Evolutionary conservation across 2,113 vertebrate genomes (phyloP).

Genomic region (Puma concolor): DNA sequence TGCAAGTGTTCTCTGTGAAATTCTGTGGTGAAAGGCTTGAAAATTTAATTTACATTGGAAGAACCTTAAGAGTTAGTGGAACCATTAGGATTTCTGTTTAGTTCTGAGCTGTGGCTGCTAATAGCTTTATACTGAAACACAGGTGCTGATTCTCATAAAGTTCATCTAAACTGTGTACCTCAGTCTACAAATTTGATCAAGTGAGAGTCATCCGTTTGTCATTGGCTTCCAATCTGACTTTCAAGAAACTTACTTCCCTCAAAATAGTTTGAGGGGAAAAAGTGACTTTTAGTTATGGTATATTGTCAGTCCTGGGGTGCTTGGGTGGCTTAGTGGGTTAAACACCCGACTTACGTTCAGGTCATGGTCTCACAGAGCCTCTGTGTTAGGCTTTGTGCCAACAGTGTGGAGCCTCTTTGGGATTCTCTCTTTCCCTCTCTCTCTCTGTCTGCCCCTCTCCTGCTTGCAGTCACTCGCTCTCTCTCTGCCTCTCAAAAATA

Average conservation of each 20-base stretch:
- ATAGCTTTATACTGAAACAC: background rate
- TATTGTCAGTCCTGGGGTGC: background rate
- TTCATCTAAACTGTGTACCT: background rate
- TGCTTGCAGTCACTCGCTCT: too few relatives aligned
- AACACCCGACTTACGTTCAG: too few relatives aligned
- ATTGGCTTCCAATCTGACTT: background rate
- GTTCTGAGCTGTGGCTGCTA: background rate
- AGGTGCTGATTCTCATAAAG: background rate
- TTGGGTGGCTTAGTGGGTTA: too few relatives aligned
- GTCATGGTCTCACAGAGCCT: background rate
- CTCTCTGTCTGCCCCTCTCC: too few relatives aligned
- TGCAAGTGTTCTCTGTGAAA: background rate
- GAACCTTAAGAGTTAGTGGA: background rate
- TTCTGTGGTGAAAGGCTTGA: background rate
- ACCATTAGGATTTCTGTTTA: conserved; percentile 6
- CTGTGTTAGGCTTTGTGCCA: too few relatives aligned
- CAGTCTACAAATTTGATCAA: background rate
- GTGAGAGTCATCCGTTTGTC: background rate
- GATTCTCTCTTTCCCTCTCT: too few relatives aligned
- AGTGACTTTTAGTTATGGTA: background rate
- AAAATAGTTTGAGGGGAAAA: background rate
- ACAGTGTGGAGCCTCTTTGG: too few relatives aligned
- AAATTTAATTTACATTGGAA: background rate
- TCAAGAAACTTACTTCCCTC: background rate
- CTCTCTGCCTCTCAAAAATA: too few relatives aligned